Evolutionary conservation across 2,888 invertebrate genomes (phyloP).

Genomic region (Acholoe squamosa): DNA sequence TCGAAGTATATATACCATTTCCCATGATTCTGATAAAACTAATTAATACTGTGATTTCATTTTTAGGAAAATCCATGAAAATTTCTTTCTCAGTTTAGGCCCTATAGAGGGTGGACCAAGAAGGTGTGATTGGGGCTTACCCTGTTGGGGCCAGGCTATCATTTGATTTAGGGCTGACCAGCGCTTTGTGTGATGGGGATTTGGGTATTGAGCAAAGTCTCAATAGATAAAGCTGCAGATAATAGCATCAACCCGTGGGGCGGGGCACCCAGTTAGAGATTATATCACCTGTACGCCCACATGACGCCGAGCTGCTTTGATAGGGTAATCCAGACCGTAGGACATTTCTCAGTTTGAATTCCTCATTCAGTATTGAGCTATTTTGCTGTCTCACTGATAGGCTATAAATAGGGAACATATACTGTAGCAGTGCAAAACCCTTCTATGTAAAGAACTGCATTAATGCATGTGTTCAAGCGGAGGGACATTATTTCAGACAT

Average conservation of each 20-base stretch:
- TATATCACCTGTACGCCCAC: background rate
- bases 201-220: background rate
- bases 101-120: too few species aligned
- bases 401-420: too few species aligned
- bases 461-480: too few species aligned
- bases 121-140: background rate
- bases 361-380: constrained; percentile 9
- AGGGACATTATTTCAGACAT: too few species aligned
- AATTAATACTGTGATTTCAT: too few species aligned
- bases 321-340: background rate
- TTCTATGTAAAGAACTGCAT: too few species aligned
- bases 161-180: background rate
- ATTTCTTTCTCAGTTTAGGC: too few species aligned
- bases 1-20: too few species aligned
- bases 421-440: too few species aligned
- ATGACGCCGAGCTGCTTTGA: constrained; percentile 5
- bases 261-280: background rate
- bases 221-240: background rate
- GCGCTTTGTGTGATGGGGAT: constrained; percentile 9
- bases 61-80: too few species aligned
- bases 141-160: background rate
- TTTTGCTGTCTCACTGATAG: background rate
- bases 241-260: background rate
- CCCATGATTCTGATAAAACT: too few species aligned
- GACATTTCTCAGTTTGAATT: background rate